phyloP scores from a whole-genome alignment of 1,140 invertebrate genomes.

The Hyles euphorbiae region DNA sequence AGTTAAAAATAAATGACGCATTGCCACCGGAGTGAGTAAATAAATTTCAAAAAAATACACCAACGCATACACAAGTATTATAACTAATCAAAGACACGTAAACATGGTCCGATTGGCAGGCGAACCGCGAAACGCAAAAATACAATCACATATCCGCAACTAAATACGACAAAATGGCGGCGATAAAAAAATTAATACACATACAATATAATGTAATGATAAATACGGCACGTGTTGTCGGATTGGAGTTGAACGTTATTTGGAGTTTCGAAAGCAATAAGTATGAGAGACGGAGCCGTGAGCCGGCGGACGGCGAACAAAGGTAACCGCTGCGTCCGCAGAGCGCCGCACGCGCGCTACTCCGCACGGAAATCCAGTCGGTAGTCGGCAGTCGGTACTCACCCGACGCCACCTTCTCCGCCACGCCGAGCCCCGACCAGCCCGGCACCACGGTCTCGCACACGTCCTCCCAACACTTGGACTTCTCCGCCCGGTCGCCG shows the following conservation, averaged over 20 bases:
- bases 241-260: constrained; percentile 37
- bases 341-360: constrained; percentile 31
- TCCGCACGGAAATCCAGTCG: background rate
- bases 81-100: too few species aligned
- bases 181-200: constrained; percentile 26
- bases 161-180: constrained; percentile 35
- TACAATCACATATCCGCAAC: constrained; percentile 18
- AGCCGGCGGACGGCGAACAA: constrained; percentile 48
- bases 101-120: background rate
- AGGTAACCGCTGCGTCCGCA: constrained; percentile 33
- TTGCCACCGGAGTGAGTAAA: too few species aligned
- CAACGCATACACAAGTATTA: too few species aligned
- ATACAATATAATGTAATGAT: constrained; percentile 17
- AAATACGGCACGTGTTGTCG: constrained; percentile 32
- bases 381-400: constrained; percentile 28
- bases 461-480: constrained; percentile 61
- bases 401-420: constrained; percentile 60
- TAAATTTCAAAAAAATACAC: too few species aligned
- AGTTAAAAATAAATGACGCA: too few species aligned
- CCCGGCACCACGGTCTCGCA: constrained; percentile 58
- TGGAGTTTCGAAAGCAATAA: constrained; percentile 56
- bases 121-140: background rate
- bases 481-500: constrained; percentile 59
- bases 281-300: constrained; percentile 26
- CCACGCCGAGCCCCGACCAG: constrained; percentile 43